Conservation (phyloP, 2,888 invertebrate species). For the Caenorhabditis panamensis region DNA sequence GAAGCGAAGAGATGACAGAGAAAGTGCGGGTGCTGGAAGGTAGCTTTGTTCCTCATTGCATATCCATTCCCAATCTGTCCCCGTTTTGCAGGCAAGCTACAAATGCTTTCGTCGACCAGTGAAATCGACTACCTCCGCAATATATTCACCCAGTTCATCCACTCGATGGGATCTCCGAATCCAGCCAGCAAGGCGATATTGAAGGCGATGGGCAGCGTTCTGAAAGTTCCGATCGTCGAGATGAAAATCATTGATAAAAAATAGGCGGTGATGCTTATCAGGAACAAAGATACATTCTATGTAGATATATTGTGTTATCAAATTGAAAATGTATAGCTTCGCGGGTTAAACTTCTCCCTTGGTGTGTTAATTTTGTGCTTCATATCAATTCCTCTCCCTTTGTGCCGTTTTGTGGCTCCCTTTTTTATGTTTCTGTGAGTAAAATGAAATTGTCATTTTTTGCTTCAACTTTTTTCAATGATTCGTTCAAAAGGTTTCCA, state of each 20-base stretch:
- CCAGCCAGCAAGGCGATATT: slow-evolving; percentile 54
- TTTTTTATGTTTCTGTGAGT: neutral
- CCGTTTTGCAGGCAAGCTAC: slow-evolving; percentile 52
- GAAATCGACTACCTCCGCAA: slow-evolving; percentile 64
- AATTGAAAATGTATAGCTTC: slow-evolving; percentile 28
- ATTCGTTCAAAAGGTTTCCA: neutral
- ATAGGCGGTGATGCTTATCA: slow-evolving; percentile 26
- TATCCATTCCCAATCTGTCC: no score
- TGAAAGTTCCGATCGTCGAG: slow-evolving; percentile 58
- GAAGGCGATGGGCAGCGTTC: slow-evolving; percentile 61
- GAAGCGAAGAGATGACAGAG: slow-evolving; percentile 51
- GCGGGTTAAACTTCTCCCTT: slow-evolving; percentile 37
- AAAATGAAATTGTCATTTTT: neutral
- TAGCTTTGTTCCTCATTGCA: slow-evolving; percentile 1
- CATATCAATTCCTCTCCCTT: slow-evolving; percentile 24
- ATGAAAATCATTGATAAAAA: slow-evolving; percentile 63
- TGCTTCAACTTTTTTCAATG: neutral
- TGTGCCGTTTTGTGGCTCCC: neutral
- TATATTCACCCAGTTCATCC: slow-evolving; percentile 57
- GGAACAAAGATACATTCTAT: slow-evolving; percentile 7
- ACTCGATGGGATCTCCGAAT: slow-evolving; percentile 58
- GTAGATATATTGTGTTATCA: slow-evolving; percentile 16
- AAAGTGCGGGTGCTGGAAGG: slow-evolving; percentile 60
- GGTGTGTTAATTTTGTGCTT: slow-evolving; percentile 47
- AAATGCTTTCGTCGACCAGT: slow-evolving; percentile 58